Evolutionary conservation across 2,888 invertebrate species (phyloP).

Genomic region (Eilema sororculum): DNA sequence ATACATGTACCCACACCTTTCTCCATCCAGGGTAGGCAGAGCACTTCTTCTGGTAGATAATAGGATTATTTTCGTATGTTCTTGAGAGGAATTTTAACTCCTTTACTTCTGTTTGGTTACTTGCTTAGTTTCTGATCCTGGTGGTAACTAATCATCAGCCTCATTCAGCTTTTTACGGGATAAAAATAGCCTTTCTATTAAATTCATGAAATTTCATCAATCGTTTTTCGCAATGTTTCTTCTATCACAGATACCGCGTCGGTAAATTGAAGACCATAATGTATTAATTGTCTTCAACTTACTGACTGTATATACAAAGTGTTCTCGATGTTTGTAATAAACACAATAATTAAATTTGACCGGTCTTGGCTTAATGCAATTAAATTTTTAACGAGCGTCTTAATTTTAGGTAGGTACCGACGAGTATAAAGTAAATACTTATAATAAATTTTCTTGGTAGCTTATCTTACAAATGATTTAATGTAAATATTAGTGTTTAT

Average conservation of each 20-base stretch:
- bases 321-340: slow-evolving; percentile 5
- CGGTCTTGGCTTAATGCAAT: not conserved
- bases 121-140: too few relatives aligned
- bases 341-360: slow-evolving; percentile 1
- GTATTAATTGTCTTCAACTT: not conserved
- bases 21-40: not conserved
- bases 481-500: not conserved
- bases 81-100: too few relatives aligned
- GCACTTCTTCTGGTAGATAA: not conserved
- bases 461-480: not conserved
- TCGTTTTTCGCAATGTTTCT: not conserved
- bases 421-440: not conserved
- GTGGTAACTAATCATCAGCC: too few relatives aligned
- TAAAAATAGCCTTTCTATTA: not conserved
- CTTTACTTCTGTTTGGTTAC: too few relatives aligned
- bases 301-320: not conserved
- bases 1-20: not conserved
- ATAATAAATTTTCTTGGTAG: not conserved
- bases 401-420: not conserved
- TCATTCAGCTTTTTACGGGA: too few relatives aligned
- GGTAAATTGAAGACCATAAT: too few relatives aligned
- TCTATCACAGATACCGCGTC: too few relatives aligned
- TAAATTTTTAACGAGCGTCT: not conserved
- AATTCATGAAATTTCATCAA: not conserved
- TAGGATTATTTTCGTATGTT: too few relatives aligned